These are phyloP conservation scores for Orthonevra nobilis DNA, from an alignment of 2,888 invertebrate genomes.

Conservation along the genomic window DNA sequence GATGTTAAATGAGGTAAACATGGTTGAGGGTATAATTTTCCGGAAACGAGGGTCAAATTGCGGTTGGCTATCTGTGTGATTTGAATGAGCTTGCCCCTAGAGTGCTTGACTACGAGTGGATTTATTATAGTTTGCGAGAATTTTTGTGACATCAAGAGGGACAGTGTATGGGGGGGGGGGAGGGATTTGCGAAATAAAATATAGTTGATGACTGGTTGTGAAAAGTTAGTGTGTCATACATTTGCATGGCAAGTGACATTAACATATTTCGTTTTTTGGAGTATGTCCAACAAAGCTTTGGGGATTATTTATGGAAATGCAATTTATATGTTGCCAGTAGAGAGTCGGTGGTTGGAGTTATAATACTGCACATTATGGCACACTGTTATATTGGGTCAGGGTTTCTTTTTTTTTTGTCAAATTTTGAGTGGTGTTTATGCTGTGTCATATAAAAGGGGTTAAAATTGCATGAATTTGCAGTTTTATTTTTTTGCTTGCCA, in stretches of 20 bases:
- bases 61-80: slow-evolving; percentile 27
- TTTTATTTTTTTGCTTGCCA: too few relatives aligned
- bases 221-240: slow-evolving; percentile 53
- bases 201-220: slow-evolving; percentile 45
- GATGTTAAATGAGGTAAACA: slow-evolving; percentile 58
- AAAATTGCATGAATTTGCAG: too few relatives aligned
- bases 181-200: slow-evolving; percentile 18
- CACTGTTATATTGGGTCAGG: not conserved
- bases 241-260: slow-evolving; percentile 48
- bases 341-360: not conserved
- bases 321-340: not conserved
- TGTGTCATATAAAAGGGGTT: too few relatives aligned
- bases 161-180: not conserved
- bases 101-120: not conserved
- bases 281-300: slow-evolving; percentile 32
- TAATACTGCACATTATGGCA: slow-evolving; percentile 10
- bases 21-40: not conserved
- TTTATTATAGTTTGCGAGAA: slow-evolving; percentile 24
- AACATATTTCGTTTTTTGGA: slow-evolving; percentile 50
- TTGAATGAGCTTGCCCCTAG: slow-evolving; percentile 4
- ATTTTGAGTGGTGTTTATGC: too few relatives aligned
- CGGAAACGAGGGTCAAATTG: slow-evolving; percentile 25
- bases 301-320: slow-evolving; percentile 1
- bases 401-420: not conserved
- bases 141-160: slow-evolving; percentile 40